These are phyloP conservation scores for Semibalanus balanoides DNA, from an alignment of 1,140 invertebrate species.

Conservation along the genomic window DNA sequence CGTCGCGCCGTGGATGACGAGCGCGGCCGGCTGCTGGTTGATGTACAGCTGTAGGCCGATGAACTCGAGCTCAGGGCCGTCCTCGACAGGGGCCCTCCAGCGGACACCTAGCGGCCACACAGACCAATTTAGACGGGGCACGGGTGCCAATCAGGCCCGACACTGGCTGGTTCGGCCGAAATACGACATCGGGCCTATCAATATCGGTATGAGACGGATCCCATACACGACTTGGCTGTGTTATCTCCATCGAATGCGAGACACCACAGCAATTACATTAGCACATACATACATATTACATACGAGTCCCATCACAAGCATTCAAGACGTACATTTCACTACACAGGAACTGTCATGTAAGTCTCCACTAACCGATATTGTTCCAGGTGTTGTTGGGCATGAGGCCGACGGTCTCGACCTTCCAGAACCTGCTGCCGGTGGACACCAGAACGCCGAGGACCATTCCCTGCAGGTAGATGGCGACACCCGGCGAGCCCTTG, in stretches of 20 bases:
- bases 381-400: not conserved
- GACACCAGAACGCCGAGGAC: not conserved
- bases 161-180: too few species aligned
- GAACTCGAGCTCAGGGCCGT: not conserved
- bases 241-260: too few species aligned
- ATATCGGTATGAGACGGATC: too few species aligned
- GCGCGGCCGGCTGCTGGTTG: not conserved
- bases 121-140: too few species aligned
- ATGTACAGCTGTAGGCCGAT: not conserved
- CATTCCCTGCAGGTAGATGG: not conserved
- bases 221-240: too few species aligned
- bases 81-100: not conserved
- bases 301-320: too few species aligned
- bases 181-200: too few species aligned
- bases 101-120: not conserved
- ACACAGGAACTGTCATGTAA: too few species aligned
- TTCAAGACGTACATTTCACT: too few species aligned
- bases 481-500: not conserved
- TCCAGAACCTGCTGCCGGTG: not conserved
- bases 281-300: too few species aligned
- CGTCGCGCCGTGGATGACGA: not conserved
- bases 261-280: too few species aligned
- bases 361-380: not conserved
- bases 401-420: not conserved
- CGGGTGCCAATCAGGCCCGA: too few species aligned